Conservation (phyloP, 2,113 vertebrate genomes). For the Chionis minor region DNA sequence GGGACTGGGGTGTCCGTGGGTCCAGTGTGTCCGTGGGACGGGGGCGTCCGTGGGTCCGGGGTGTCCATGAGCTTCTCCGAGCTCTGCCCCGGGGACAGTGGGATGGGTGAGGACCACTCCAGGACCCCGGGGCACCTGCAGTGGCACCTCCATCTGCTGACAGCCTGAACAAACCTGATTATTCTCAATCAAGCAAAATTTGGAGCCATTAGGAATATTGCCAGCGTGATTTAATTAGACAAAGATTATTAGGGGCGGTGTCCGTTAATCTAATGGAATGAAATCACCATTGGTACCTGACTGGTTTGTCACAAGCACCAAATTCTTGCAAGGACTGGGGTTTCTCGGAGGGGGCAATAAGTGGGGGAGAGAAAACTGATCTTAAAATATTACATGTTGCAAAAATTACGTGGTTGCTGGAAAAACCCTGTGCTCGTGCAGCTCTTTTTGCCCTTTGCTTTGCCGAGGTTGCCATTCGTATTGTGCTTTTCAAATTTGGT, state of each 20-base stretch:
- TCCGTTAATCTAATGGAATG: slow-evolving; percentile 35
- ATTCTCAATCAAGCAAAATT: not conserved
- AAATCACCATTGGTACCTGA: slow-evolving; percentile 39
- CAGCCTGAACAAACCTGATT: slow-evolving; percentile 53
- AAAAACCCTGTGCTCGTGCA: not conserved
- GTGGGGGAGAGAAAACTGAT: not conserved
- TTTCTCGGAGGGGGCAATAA: not conserved
- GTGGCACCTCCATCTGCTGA: slow-evolving; percentile 59
- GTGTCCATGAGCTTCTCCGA: not conserved
- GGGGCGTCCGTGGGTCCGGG: not conserved
- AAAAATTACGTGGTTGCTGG: not conserved
- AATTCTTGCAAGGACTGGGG: not conserved
- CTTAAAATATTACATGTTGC: not conserved
- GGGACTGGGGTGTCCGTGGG: not conserved
- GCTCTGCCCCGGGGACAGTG: fast-evolving
- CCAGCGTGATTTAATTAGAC: slow-evolving; percentile 52
- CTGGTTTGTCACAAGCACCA: not conserved
- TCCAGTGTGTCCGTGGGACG: not conserved
- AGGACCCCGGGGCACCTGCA: not conserved
- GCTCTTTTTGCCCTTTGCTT: not conserved
- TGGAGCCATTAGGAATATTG: slow-evolving; percentile 30
- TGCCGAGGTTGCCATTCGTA: not conserved
- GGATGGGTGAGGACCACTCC: not conserved
- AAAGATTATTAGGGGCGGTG: slow-evolving; percentile 44
- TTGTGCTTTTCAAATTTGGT: not conserved